These are phyloP conservation scores for Liasis olivaceus DNA, from an alignment of 2,797 vertebrate genomes.

Conservation along the genomic window DNA sequence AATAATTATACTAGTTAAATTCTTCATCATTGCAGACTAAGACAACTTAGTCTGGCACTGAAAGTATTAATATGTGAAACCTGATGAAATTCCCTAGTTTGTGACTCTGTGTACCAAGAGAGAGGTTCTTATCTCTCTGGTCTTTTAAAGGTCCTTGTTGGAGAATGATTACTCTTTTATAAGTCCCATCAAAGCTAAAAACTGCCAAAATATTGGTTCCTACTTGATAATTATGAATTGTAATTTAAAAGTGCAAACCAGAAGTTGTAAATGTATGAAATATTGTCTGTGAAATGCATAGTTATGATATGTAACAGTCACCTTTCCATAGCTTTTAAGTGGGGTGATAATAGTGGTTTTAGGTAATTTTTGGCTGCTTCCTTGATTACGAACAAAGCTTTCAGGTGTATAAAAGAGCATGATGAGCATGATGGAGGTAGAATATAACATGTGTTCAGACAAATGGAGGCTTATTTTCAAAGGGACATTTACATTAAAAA, in stretches of 20 bases:
- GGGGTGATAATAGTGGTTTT: conserved; percentile 46
- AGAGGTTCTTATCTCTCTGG: not conserved
- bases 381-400: conserved; percentile 61
- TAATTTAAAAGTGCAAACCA: not conserved
- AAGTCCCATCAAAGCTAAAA: too few species aligned
- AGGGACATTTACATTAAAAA: not conserved
- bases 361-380: conserved; percentile 67
- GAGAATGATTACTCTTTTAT: not conserved
- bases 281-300: not conserved
- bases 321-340: conserved; percentile 46
- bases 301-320: conserved; percentile 46
- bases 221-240: not conserved
- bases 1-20: conserved; percentile 32
- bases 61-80: conserved; percentile 14
- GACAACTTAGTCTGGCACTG: conserved; percentile 25
- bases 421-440: not conserved
- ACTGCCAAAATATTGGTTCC: not conserved
- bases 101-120: not conserved
- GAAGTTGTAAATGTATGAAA: not conserved
- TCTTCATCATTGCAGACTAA: conserved; percentile 8
- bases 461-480: conserved; percentile 16
- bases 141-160: not conserved
- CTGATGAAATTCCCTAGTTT: not conserved
- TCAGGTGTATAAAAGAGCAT: conserved; percentile 49
- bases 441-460: not conserved